These are phyloP conservation scores for Phaethornis superciliosus DNA, from an alignment of 2,113 vertebrate genomes.

Conservation along the genomic window DNA sequence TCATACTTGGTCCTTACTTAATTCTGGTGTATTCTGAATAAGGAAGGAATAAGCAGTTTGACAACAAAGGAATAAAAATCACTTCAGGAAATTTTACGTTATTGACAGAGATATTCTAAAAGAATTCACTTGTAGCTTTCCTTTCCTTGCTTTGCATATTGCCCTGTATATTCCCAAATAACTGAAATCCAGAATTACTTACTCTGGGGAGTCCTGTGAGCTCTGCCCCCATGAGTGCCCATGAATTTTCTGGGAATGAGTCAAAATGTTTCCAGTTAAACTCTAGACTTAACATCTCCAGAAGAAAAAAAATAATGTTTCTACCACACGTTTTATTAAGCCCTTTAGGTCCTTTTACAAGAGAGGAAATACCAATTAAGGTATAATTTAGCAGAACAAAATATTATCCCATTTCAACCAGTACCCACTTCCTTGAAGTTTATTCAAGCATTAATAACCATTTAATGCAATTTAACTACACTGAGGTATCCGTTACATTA, in stretches of 20 bases:
- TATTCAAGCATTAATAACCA: slow-evolving; percentile 88
- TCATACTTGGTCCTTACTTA: background rate
- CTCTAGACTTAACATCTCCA: slow-evolving; percentile 75
- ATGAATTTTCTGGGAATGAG: slow-evolving; percentile 80
- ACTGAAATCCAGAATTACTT: slow-evolving; percentile 61
- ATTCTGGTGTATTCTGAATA: background rate
- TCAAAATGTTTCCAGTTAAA: slow-evolving; percentile 77
- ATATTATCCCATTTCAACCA: slow-evolving; percentile 87
- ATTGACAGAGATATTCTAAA: background rate
- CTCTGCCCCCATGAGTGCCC: slow-evolving; percentile 41
- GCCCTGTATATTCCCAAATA: background rate
- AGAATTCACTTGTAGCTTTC: accelerated
- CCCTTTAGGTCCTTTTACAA: slow-evolving; percentile 84
- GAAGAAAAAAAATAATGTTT: slow-evolving; percentile 75
- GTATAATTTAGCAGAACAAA: slow-evolving; percentile 87
- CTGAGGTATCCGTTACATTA: slow-evolving; percentile 86
- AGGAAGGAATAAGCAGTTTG: accelerated
- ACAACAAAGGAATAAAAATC: background rate
- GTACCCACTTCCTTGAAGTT: slow-evolving; percentile 86
- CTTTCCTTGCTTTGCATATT: background rate
- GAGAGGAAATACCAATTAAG: slow-evolving; percentile 87
- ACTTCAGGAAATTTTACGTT: background rate
- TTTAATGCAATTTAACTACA: slow-evolving; percentile 89
- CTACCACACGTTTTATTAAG: slow-evolving; percentile 83
- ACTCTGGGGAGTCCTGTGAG: slow-evolving; percentile 63